These are phyloP conservation scores for Andrena cerasifolii DNA, from an alignment of 1,140 invertebrate species.

Conservation along the genomic window DNA sequence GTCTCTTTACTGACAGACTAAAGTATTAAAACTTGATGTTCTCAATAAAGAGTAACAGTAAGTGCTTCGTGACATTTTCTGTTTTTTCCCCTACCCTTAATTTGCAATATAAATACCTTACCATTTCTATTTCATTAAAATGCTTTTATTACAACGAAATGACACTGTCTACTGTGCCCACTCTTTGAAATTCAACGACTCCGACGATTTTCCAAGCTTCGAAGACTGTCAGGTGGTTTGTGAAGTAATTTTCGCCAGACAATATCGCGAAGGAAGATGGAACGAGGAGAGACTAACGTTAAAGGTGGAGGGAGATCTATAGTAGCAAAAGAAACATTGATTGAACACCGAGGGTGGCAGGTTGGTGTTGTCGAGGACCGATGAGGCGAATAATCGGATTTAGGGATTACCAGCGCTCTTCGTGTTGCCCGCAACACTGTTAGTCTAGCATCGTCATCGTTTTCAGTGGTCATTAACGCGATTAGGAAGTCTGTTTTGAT, in stretches of 20 bases:
- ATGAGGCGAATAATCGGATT: slow-evolving; percentile 81
- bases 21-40: too few relatives aligned
- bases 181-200: not conserved
- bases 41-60: too few relatives aligned
- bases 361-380: slow-evolving; percentile 75
- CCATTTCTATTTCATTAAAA: not conserved
- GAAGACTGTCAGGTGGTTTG: not conserved
- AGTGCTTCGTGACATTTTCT: too few relatives aligned
- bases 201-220: not conserved
- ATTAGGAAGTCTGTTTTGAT: slow-evolving; percentile 44
- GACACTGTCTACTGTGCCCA: too few relatives aligned
- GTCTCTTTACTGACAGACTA: too few relatives aligned
- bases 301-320: slow-evolving; percentile 18
- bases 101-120: not conserved
- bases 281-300: slow-evolving; percentile 35
- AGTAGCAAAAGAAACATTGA: slow-evolving; percentile 70
- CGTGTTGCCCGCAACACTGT: slow-evolving; percentile 48
- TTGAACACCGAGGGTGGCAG: slow-evolving; percentile 69
- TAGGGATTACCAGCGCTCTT: slow-evolving; percentile 75
- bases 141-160: too few relatives aligned
- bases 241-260: not conserved
- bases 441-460: slow-evolving; percentile 57
- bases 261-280: not conserved
- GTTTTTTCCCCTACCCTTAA: too few relatives aligned
- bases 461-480: slow-evolving; percentile 63